Base-by-base conservation (phyloP, 2,888 invertebrate species). In the Lycia hirtaria region DNA sequence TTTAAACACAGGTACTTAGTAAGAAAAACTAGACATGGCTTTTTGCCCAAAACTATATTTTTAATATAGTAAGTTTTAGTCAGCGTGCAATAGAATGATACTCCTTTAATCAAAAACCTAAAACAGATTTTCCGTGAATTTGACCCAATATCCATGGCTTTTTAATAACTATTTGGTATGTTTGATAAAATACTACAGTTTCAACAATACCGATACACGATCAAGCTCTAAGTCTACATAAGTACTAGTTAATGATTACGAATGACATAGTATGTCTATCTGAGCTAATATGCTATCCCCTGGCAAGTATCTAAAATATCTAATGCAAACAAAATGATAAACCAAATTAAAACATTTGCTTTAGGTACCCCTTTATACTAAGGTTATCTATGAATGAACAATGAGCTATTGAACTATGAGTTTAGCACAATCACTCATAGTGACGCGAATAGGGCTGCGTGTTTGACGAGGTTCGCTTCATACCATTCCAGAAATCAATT, bases 341-440 rank as follows among this genome's bases (percentile, higher is more conserved):
- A 74, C 67, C 58, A 75, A 78, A 78, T 68, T 70, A 71, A 77
- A 69, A 78, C 68, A 72, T 69, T 75, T 63, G 50, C 70, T 73
- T 72, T 66, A 47, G 24, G 47, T 47, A 67, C 54, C 68, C 70
- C 68, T 68, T 69, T 35, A 44, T 71, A 73, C 82, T 86, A 87
- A 81, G 69, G 73, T 84, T 83, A 71, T 68, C 85, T 87, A 88
- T 71, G 59, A 68, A 87, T 87, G 88, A 78, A 62, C 57, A 60
- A 83, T 84, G 82, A 85, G 73, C 88, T 91, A 90, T 72, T 68
- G n/a, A 70, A 88, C 92, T 88, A 90, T 91, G 92, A 91, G 92
- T 88, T 91, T 86, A 92, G 92, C 92, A 92, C 92, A 92, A 87
- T 92, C 85, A 87, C 92, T 89, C 92, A 90, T 90, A 91, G 92